Evolutionary conservation across 1,140 invertebrate genomes (phyloP), one percentile per base, ranked within the genome.

Genomic region (Hormaphis cornu): DNA sequence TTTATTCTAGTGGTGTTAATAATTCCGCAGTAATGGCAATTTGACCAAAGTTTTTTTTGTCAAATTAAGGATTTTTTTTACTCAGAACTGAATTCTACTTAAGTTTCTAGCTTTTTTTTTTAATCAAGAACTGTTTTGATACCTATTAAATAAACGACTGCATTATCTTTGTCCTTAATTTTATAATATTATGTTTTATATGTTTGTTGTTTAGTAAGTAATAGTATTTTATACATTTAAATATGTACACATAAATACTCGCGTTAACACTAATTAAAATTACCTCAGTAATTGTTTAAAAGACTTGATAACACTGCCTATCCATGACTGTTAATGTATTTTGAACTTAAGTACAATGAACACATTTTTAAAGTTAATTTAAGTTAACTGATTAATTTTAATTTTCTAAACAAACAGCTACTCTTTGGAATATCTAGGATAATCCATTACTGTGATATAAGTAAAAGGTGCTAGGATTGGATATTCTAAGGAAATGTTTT

Each of bases 371-470:
- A 22, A 33, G 35, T 37, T 37, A 22, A 24, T 37, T 50, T 26
- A 26, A 50, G 3, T 48, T 20, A 20, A 37, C n/a, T 56, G 9
- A 6, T 40, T 54, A 24, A 18, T 53, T 33, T 26, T 48, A 48
- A 26, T 20, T 50, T 24, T 50, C 33, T 52, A 33, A 33, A 24
- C 7, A 37, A 40, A 37, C 37, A 20, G 18, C 18, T 24, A 56
- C 30, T 56, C 54, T 56, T 37, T 42, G 1, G 22, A 48, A 20
- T 66, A 33, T 48, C 59, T 44, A 66, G 59, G 28, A 44, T 66
- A 46, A 66, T 30, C 18, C 18, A 66, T 66, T 30, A 28, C 44
- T 66, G 59, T 66, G 59, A 66, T 66, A 66, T 66, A n/a, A n/a
- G 59, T 66, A 66, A 66, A 33, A 66, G 59, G 59, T 66, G 59